These are phyloP conservation scores for Natrix natrix DNA, from an alignment of 2,797 vertebrate species.

Conservation along the genomic window DNA sequence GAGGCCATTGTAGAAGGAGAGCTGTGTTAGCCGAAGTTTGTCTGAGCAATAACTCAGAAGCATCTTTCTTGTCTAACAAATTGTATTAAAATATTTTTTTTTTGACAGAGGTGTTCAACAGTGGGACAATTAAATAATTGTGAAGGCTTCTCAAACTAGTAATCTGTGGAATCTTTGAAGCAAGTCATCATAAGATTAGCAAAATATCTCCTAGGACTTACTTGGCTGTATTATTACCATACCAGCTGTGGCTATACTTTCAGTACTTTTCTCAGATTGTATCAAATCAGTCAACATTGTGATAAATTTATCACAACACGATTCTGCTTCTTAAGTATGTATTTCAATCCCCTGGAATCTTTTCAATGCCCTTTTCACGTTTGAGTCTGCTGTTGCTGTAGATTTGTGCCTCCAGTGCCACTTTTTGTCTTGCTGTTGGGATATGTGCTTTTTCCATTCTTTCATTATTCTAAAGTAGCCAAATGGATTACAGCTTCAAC, in stretches of 20 bases:
- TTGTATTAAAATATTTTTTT: not conserved
- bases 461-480: slow-evolving; percentile 26
- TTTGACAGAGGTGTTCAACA: not conserved
- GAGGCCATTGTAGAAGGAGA: not conserved
- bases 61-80: not conserved
- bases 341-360: not conserved
- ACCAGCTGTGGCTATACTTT: not conserved
- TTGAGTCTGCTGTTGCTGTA: slow-evolving; percentile 15
- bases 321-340: not conserved
- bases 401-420: not conserved
- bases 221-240: not conserved
- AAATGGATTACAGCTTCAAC: not conserved
- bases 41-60: not conserved
- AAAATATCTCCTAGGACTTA: not conserved
- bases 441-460: not conserved
- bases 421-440: not conserved
- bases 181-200: not conserved
- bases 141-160: not conserved
- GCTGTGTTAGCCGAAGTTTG: not conserved
- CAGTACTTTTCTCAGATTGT: not conserved
- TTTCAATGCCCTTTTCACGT: not conserved
- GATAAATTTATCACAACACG: not conserved
- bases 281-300: not conserved
- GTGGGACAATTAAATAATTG: not conserved
- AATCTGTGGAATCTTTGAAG: not conserved